These are phyloP conservation scores for Machaerirhynchus nigripectus DNA, from an alignment of 2,113 vertebrate species.

Conservation along the genomic window DNA sequence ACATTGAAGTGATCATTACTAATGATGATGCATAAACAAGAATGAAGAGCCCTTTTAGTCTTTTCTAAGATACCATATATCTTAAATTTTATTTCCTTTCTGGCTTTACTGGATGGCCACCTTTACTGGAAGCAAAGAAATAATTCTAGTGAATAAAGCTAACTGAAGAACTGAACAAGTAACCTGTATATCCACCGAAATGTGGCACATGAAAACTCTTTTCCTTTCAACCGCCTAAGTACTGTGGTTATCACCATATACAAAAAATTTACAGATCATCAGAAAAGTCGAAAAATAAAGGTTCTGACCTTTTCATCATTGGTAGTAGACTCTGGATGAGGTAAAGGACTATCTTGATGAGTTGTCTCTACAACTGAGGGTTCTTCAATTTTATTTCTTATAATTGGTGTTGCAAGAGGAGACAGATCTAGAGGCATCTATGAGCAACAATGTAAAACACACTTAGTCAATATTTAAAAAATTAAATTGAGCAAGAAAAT, in stretches of 20 bases:
- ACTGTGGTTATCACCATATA: neutral
- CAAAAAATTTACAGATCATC: neutral
- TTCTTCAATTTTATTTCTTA: conserved; percentile 93
- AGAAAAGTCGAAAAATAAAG: neutral
- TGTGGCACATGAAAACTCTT: fast-evolving
- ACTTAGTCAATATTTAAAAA: neutral
- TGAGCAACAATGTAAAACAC: neutral
- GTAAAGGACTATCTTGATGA: conserved; percentile 93
- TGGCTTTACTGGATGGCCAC: neutral
- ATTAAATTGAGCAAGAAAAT: neutral
- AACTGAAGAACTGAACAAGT: neutral
- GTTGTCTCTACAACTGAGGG: conserved; percentile 83
- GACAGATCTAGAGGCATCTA: conserved; percentile 97
- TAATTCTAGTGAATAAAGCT: neutral
- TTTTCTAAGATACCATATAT: neutral
- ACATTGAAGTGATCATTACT: neutral
- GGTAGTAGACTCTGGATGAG: conserved; percentile 96
- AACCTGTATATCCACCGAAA: neutral
- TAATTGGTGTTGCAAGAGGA: conserved; percentile 92
- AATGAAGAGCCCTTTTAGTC: neutral
- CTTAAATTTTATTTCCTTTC: neutral
- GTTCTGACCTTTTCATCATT: conserved; percentile 90
- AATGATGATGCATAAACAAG: neutral
- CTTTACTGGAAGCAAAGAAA: neutral
- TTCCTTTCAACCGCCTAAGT: neutral